Evolutionary conservation across 2,797 vertebrate species (phyloP).

Genomic region (Molossus alvarezi): DNA sequence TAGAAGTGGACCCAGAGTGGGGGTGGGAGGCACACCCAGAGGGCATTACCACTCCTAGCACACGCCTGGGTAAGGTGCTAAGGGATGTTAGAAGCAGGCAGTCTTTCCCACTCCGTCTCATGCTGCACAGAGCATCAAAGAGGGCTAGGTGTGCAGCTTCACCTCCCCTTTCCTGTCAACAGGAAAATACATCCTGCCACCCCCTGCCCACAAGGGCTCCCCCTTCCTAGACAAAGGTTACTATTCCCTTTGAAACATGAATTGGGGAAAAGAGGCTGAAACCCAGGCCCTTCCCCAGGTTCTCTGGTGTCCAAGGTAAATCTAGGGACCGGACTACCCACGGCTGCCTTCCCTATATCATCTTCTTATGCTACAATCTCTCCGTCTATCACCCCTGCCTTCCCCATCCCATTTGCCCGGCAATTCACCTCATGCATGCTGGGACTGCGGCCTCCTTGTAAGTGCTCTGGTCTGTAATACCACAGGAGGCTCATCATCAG

Average conservation of each 20-base stretch:
- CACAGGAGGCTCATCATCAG: constrained; percentile 99
- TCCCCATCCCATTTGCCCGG: not conserved
- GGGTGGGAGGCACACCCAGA: not conserved
- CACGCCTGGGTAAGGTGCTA: not conserved
- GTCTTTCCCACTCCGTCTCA: not conserved
- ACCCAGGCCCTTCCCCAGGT: not conserved
- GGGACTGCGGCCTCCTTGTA: constrained; percentile 97
- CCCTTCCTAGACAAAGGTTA: constrained; percentile 20
- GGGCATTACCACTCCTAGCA: not conserved
- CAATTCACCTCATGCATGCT: constrained; percentile 97
- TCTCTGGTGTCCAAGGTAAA: not conserved
- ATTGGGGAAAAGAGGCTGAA: not conserved
- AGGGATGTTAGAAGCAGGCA: not conserved
- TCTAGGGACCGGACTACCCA: not conserved
- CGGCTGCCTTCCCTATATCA: not conserved
- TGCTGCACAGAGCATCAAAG: not conserved
- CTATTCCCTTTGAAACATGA: constrained; percentile 22
- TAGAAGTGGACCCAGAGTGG: not conserved
- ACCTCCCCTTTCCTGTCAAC: not conserved
- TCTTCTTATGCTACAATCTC: not conserved
- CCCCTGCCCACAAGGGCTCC: not conserved
- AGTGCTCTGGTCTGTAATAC: constrained; percentile 99
- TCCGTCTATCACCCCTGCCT: not conserved
- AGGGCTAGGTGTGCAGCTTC: not conserved
- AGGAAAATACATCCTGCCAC: not conserved